Evolutionary conservation across 2,113 vertebrate species (phyloP), one percentile per base, ranked within the genome.

Genomic region (Micronisus gabar): DNA sequence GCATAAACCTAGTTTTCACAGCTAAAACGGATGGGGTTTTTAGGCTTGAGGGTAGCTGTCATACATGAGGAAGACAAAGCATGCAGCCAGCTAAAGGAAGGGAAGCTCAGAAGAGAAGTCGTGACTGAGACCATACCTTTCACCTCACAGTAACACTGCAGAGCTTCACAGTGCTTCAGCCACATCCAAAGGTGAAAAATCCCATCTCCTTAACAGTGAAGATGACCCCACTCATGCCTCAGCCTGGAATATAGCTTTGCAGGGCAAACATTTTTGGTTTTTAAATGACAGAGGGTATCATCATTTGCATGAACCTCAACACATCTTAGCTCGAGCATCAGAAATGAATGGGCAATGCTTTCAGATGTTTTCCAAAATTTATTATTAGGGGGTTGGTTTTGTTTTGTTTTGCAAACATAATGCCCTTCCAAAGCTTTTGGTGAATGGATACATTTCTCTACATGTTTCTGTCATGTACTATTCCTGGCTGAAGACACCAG

Each of bases 341-440:
- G 19, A 58, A 67, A 36, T 25, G 41, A 81, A 29, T 21, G 32
- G 17, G 5, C 7, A 65, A 29, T 10, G n/a, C 14, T 6, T 62
- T 84, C 25, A 43, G 21, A 21, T 41, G 17, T 10, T 72, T 56
- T n/a, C 32, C 15, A 70, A 50, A 19, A 26, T 48, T 32, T 40
- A 40, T 38, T 58, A 26, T 29, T 48, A 26, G 30, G 2, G 18
- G 0, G 5, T 56, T 70, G 5, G 3, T 23, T 41, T 43, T 10
- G 25, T 17, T 75, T 50, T 30, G 32, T 36, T 91, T 53, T 58
- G 55, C 3, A 47, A 58, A 62, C 0, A 0, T 43, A 36, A 13
- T 58, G 15, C 6, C 11, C 6, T 63, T 65, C 34, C 21, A 13
- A 5, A 47, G 50, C 10, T 88, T 93, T 73, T 74, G 45, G 18